Evolutionary conservation across 1,140 invertebrate genomes (phyloP).

Genomic region (Lethrus apterus): DNA sequence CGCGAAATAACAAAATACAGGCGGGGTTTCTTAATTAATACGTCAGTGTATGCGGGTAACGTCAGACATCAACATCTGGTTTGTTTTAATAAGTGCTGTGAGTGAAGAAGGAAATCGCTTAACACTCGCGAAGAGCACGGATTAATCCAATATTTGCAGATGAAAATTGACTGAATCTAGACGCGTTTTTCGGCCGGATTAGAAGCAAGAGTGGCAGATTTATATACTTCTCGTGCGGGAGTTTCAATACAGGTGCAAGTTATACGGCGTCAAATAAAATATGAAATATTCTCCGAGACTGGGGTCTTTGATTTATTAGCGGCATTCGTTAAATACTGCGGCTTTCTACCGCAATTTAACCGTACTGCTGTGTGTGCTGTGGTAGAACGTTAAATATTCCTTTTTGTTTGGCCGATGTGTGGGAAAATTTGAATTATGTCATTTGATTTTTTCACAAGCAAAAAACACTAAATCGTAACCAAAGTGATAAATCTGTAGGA

Average conservation of each 20-base stretch:
- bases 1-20: too few species aligned
- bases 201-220: slow-evolving; percentile 24
- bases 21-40: slow-evolving; percentile 9
- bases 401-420: too few species aligned
- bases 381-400: too few species aligned
- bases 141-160: slow-evolving; percentile 17
- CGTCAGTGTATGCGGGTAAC: slow-evolving; percentile 9
- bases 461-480: too few species aligned
- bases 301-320: slow-evolving; percentile 35
- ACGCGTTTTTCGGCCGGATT: slow-evolving; percentile 26
- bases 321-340: slow-evolving; percentile 34
- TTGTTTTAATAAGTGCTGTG: slow-evolving; percentile 24
- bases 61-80: slow-evolving; percentile 11
- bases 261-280: slow-evolving; percentile 31
- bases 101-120: slow-evolving; percentile 32
- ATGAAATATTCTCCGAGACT: slow-evolving; percentile 32
- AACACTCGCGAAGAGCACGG: slow-evolving; percentile 25
- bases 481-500: too few species aligned
- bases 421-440: too few species aligned
- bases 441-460: too few species aligned
- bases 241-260: slow-evolving; percentile 25
- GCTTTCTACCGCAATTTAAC: slow-evolving; percentile 11
- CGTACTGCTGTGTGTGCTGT: too few species aligned
- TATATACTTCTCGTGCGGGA: slow-evolving; percentile 19
- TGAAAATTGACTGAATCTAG: slow-evolving; percentile 14